Conservation (phyloP, 1,140 invertebrate genomes). For the Leptonema lineaticorne region DNA sequence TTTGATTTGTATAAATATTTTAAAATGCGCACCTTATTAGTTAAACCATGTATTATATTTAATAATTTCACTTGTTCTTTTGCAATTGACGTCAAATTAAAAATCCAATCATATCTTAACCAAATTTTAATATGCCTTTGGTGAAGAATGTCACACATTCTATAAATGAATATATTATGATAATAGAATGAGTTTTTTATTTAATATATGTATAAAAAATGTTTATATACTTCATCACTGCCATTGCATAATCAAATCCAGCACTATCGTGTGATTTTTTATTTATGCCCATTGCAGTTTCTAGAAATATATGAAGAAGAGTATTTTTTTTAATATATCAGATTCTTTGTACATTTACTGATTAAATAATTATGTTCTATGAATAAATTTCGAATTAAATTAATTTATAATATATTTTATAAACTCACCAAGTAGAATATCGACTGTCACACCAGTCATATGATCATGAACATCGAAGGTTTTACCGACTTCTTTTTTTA, state of each 20-base stretch:
- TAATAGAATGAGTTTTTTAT: too few species aligned
- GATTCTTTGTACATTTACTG: too few species aligned
- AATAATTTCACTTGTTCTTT: constrained; percentile 62
- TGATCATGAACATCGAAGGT: constrained; percentile 82
- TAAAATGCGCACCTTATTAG: constrained; percentile 52
- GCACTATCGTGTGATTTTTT: constrained; percentile 62
- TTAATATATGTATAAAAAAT: too few species aligned
- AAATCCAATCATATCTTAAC: constrained; percentile 61
- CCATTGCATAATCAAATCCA: constrained; percentile 70
- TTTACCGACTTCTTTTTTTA: constrained; percentile 64
- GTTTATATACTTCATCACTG: constrained; percentile 69
- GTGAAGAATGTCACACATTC: constrained; percentile 73
- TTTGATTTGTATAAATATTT: neutral
- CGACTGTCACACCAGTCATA: constrained; percentile 81
- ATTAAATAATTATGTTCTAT: too few species aligned
- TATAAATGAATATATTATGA: constrained; percentile 42
- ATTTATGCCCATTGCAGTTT: constrained; percentile 73
- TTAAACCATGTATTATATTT: constrained; percentile 64
- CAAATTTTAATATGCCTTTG: constrained; percentile 65
- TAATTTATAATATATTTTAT: too few species aligned
- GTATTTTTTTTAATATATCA: too few species aligned
- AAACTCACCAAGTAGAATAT: constrained; percentile 75
- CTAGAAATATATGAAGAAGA: constrained; percentile 44
- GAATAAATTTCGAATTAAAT: too few species aligned
- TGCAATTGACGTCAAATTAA: constrained; percentile 60